Base-by-base conservation (phyloP, 2,888 invertebrate genomes). In the Rhabditoides inermis region DNA sequence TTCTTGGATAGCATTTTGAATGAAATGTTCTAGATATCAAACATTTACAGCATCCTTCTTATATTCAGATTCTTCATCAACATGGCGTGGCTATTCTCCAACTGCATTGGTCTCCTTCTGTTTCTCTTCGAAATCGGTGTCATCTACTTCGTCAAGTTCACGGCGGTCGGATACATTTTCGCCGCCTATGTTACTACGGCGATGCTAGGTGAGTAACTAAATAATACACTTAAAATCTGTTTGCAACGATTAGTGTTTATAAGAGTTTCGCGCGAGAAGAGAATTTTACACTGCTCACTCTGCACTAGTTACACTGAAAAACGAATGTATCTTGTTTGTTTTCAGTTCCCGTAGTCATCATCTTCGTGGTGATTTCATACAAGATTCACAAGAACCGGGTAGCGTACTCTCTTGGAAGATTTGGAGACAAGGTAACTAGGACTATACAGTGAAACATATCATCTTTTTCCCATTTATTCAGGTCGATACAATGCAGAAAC, bases 121-220 rank as follows among this genome's bases (percentile, higher is more conserved):
- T 91, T 91, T 78, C 82, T 91, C 55, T 85, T 88, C 50, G 90
- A 91, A 79, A 85, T 91, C 53, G 88, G 87, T 2, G 86, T 91
- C 58, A 81, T 91, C 4, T 88, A 88, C 76, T 90, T 90, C 88
- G 88, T 91, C 26, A 90, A 90, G 78, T 91, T 91, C 78, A 86
- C 87, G 84, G 86, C 86, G 76, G 65, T 70, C 40, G 67, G 70
- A 10, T 58, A 55, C 27, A 50, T 54, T 22, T 69, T 88, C 0
- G 88, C 88, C 1, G 85, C 85, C 26, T 64, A 85, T 86, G 1
- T 86, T 85, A 63, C 65, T 35, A 88, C 89, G 0, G 85, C 88
- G 35, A 85, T 90, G 68, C 86, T 90, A 27, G 86, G 69, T 68
- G 47, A 36, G 49, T 39, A n/a, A n/a, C n/a, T n/a, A 1, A 10